These are phyloP conservation scores for Ischnus inquisitorius DNA, from an alignment of 2,888 invertebrate genomes.

Conservation along the genomic window DNA sequence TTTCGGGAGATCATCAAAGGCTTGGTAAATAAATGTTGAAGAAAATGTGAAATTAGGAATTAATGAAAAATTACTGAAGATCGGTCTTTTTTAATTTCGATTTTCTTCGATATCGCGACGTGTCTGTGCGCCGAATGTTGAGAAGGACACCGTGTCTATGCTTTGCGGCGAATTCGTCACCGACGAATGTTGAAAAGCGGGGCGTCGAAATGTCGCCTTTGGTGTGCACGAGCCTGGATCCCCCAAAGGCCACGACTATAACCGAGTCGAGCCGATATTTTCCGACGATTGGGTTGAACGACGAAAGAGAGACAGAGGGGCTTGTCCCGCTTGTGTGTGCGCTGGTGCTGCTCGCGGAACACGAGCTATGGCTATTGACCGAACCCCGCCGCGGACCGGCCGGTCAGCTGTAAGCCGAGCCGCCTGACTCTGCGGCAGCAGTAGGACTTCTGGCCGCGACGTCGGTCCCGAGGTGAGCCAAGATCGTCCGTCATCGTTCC, in stretches of 20 bases:
- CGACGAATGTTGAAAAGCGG: constrained; percentile 33
- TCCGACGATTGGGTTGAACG: constrained; percentile 70
- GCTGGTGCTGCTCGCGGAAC: constrained; percentile 58
- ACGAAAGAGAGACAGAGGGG: constrained; percentile 44
- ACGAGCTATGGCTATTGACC: constrained; percentile 83
- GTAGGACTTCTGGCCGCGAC: constrained; percentile 66
- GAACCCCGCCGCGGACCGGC: constrained; percentile 82
- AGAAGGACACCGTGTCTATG: not conserved
- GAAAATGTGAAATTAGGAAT: not conserved
- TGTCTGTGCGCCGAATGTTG: not conserved
- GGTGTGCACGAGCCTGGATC: constrained; percentile 74
- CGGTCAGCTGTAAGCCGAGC: constrained; percentile 84
- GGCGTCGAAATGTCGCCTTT: constrained; percentile 58
- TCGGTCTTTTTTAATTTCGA: not conserved
- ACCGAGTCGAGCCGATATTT: constrained; percentile 73
- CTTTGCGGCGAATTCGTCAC: not conserved
- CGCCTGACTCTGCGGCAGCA: constrained; percentile 70
- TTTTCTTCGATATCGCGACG: not conserved
- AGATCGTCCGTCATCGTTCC: constrained; percentile 57
- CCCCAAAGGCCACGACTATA: constrained; percentile 76
- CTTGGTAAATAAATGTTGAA: not conserved
- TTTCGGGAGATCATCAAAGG: too few species aligned
- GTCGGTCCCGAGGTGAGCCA: constrained; percentile 61
- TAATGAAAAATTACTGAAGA: too few species aligned
- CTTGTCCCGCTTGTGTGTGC: constrained; percentile 39